These are phyloP conservation scores for Dryococelus australis DNA, from an alignment of 2,888 invertebrate species.

Conservation along the genomic window DNA sequence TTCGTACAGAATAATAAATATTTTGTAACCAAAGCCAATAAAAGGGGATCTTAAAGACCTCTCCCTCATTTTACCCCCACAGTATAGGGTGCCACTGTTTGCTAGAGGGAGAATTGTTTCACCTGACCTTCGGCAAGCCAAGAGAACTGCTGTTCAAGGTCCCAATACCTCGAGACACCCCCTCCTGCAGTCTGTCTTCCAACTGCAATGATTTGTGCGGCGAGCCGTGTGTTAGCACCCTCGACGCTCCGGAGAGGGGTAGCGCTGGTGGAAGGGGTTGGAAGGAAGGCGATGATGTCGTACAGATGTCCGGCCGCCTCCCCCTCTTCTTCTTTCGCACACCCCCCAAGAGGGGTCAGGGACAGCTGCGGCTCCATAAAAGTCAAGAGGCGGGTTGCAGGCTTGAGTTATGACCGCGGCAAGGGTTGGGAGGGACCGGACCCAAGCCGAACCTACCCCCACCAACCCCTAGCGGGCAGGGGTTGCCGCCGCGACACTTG, in stretches of 20 bases:
- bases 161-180: neutral
- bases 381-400: conserved; percentile 22
- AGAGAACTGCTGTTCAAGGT: neutral
- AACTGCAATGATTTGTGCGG: neutral
- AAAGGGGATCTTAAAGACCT: too few relatives aligned
- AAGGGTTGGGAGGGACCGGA: neutral
- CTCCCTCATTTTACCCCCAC: too few relatives aligned
- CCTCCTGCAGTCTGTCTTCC: neutral
- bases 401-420: conserved; percentile 19
- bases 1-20: too few relatives aligned
- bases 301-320: conserved; percentile 21
- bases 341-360: neutral
- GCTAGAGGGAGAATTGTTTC: too few relatives aligned
- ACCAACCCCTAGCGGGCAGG: too few relatives aligned
- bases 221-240: neutral
- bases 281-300: conserved; percentile 24
- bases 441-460: neutral
- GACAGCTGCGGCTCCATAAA: conserved; percentile 29
- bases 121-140: too few relatives aligned
- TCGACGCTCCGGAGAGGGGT: neutral
- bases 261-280: neutral
- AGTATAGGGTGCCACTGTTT: too few relatives aligned
- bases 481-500: too few relatives aligned
- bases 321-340: neutral
- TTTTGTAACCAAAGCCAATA: too few relatives aligned